Conservation (phyloP, 2,888 invertebrate genomes). For the Cryptus armator region DNA sequence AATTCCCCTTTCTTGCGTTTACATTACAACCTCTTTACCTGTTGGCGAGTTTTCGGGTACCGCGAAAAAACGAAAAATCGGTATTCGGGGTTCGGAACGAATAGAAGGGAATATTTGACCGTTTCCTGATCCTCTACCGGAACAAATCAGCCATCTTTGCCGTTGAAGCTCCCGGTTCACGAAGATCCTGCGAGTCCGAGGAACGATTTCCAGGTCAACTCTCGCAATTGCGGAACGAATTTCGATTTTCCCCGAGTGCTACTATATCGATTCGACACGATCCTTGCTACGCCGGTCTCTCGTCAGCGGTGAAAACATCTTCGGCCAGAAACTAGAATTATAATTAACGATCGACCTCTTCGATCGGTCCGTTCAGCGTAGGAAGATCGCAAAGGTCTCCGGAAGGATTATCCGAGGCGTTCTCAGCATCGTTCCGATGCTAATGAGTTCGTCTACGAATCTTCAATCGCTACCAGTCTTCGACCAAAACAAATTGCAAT, state of each 20-base stretch:
- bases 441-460: background rate
- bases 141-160: slow-evolving; percentile 32
- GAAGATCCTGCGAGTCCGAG: background rate
- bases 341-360: slow-evolving; percentile 30
- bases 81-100: background rate
- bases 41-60: background rate
- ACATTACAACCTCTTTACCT: slow-evolving; percentile 12
- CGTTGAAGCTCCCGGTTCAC: background rate
- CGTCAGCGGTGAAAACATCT: slow-evolving; percentile 12
- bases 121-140: background rate
- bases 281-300: background rate
- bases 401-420: slow-evolving; percentile 1
- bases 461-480: background rate
- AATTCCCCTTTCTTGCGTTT: slow-evolving; percentile 15
- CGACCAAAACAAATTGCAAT: background rate
- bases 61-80: slow-evolving; percentile 9
- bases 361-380: background rate
- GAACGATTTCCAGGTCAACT: slow-evolving; percentile 36
- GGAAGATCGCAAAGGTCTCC: background rate
- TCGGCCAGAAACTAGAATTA: background rate
- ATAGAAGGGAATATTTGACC: background rate
- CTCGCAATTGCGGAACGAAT: slow-evolving; percentile 44
- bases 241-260: slow-evolving; percentile 32
- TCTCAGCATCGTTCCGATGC: background rate
- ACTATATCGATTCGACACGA: slow-evolving; percentile 20